Conservation (phyloP, 2,113 vertebrate genomes). For the Syngnathoides biaculeatus region DNA sequence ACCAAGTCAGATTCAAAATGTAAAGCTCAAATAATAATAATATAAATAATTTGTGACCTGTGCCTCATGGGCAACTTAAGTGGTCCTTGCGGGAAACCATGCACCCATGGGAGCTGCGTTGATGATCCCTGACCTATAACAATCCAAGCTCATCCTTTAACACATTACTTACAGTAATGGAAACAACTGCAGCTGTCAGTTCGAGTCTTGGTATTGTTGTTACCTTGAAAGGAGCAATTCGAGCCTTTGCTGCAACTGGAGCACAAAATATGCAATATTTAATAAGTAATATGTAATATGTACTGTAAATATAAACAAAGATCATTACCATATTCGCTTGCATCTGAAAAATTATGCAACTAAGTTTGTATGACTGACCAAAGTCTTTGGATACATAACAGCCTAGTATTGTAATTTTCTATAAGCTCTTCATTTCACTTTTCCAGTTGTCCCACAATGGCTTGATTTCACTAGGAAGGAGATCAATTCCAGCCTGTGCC, state of each 20-base stretch:
- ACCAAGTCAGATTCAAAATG: no score
- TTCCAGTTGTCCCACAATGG: slow-evolving; percentile 9
- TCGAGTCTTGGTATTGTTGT: not conserved
- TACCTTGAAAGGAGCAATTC: slow-evolving; percentile 2
- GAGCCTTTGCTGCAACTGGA: not conserved
- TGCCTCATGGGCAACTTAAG: no score
- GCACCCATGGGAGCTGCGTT: no score
- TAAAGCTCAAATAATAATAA: no score
- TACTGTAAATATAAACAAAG: slow-evolving; percentile 1
- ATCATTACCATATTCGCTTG: not conserved
- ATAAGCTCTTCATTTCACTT: not conserved
- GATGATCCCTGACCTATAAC: no score
- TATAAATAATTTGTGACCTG: no score
- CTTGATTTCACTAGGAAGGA: not conserved
- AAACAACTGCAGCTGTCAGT: no score
- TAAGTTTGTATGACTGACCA: not conserved
- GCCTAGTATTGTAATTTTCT: not conserved
- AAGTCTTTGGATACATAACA: slow-evolving; percentile 4
- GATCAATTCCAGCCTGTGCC: not conserved
- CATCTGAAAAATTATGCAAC: slow-evolving; percentile 12
- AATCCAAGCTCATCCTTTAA: no score
- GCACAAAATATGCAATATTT: no score
- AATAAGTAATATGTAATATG: no score
- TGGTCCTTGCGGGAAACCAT: no score
- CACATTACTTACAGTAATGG: no score